Conservation (phyloP, 2,113 vertebrate species). For the Pluvianellus socialis region DNA sequence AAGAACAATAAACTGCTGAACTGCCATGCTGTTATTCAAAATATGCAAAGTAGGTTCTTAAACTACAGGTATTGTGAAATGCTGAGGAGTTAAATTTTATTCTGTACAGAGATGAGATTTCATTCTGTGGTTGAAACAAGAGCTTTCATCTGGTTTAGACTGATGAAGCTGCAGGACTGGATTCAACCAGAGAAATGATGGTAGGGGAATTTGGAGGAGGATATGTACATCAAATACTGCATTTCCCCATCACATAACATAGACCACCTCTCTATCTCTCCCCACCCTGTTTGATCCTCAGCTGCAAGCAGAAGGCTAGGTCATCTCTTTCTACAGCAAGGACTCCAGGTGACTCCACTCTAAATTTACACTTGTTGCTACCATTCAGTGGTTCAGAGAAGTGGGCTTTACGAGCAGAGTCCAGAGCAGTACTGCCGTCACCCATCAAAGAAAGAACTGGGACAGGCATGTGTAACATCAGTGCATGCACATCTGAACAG, state of each 20-base stretch:
- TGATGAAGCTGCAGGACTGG: not conserved
- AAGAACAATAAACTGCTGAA: slow-evolving; percentile 39
- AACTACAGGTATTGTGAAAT: not conserved
- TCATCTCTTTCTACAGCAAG: not conserved
- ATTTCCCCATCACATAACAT: not conserved
- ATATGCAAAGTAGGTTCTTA: not conserved
- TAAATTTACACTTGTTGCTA: not conserved
- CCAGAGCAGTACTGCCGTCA: not conserved
- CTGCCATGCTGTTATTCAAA: not conserved
- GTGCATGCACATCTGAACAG: fast-evolving
- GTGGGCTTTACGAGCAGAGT: not conserved
- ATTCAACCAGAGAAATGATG: not conserved
- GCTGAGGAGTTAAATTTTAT: not conserved
- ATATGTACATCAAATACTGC: not conserved
- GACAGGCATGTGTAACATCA: not conserved
- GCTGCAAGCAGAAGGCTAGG: not conserved
- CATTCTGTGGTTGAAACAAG: not conserved
- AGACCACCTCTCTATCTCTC: not conserved
- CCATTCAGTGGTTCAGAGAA: not conserved
- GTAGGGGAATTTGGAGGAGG: not conserved
- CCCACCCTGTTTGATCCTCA: not conserved
- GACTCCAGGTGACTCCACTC: not conserved
- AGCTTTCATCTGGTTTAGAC: not conserved
- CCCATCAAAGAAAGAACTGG: not conserved
- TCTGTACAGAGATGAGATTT: not conserved